Conservation (phyloP, 2,113 vertebrate genomes). For the Equus quagga region DNA sequence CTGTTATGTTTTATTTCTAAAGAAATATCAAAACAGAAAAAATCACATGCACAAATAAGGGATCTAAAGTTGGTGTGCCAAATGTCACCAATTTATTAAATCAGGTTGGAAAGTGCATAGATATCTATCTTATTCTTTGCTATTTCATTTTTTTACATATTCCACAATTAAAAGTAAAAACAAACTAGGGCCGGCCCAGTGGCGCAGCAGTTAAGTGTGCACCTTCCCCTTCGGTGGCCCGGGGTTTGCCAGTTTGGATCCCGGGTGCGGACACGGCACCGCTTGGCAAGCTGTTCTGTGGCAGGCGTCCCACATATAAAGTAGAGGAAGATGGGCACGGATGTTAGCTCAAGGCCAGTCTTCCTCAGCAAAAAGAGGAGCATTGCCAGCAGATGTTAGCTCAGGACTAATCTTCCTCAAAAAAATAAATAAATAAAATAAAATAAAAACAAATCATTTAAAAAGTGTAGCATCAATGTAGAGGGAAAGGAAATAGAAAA, state of each 20-base stretch:
- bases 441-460: conserved; percentile 1
- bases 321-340: too few species aligned
- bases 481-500: background rate
- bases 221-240: too few species aligned
- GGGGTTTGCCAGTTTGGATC: too few species aligned
- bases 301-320: too few species aligned
- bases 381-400: too few species aligned
- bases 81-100: background rate
- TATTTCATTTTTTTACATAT: background rate
- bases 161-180: conserved; percentile 27
- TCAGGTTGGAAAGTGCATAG: background rate
- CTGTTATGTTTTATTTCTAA: background rate
- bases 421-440: background rate
- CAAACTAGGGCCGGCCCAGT: background rate
- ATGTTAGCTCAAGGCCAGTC: too few species aligned
- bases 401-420: too few species aligned
- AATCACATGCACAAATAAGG: background rate
- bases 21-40: background rate
- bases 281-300: too few species aligned
- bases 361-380: too few species aligned
- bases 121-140: background rate
- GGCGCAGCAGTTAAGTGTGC: too few species aligned
- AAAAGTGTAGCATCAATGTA: background rate
- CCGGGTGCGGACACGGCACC: too few species aligned
- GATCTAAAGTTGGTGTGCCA: background rate